phyloP scores from a whole-genome alignment of 2,888 invertebrate genomes.

The Drosophila kokeensis region DNA sequence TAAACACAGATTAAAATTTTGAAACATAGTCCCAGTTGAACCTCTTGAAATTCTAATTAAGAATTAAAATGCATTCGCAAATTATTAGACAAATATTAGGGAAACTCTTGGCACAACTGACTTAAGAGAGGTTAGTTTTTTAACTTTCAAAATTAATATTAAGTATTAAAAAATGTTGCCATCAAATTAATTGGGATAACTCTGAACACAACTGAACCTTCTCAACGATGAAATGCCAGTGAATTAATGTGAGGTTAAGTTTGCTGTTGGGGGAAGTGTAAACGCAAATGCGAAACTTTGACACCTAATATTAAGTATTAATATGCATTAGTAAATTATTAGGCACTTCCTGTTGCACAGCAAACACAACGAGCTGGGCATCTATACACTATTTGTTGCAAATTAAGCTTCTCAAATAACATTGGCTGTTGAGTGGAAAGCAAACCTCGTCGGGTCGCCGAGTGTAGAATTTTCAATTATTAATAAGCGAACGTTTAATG shows the following conservation, averaged over 20 bases:
- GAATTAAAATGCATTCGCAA: neutral
- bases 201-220: constrained; percentile 5
- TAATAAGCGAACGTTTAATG: constrained; percentile 8
- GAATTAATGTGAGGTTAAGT: neutral
- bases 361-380: neutral
- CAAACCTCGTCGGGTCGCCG: constrained; percentile 6
- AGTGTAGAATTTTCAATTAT: constrained; percentile 4
- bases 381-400: constrained; percentile 5
- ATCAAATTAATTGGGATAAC: neutral
- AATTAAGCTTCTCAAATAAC: constrained; percentile 48
- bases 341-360: constrained; percentile 38
- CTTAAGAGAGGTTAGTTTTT: neutral
- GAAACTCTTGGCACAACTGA: neutral
- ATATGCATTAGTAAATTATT: constrained; percentile 29
- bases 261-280: neutral
- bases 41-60: neutral
- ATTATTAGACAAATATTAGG: neutral
- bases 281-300: constrained; percentile 8
- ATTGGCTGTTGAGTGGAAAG: constrained; percentile 32
- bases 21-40: neutral
- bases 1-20: neutral
- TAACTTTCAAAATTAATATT: constrained; percentile 18
- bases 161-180: neutral
- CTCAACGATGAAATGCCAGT: neutral
- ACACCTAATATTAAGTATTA: constrained; percentile 24